Evolutionary conservation across 2,888 invertebrate genomes (phyloP).

Genomic region (Strigamia maritima): DNA sequence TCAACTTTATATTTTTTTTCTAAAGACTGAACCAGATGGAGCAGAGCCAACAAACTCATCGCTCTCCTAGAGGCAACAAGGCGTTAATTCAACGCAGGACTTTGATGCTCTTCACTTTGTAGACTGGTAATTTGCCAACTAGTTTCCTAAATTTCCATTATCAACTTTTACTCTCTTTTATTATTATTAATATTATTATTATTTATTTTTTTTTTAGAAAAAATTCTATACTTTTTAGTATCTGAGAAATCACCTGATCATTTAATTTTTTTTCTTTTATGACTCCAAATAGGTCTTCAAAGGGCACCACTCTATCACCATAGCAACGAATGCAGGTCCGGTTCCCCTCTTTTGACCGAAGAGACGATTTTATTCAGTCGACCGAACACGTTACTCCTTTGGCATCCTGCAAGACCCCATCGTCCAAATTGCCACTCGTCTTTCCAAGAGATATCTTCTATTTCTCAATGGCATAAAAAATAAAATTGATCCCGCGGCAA

Average conservation of each 20-base stretch:
- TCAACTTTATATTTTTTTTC: background rate
- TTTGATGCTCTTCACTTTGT: background rate
- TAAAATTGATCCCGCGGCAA: background rate
- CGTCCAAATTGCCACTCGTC: constrained; percentile 14
- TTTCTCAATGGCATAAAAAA: background rate
- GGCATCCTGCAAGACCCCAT: background rate
- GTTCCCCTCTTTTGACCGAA: background rate
- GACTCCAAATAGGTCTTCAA: background rate
- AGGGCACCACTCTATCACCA: background rate
- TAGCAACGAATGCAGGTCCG: constrained; percentile 7
- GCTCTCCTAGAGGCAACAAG: background rate
- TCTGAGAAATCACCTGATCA: background rate
- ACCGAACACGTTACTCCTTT: constrained; percentile 1
- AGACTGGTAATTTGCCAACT: background rate
- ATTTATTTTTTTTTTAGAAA: too few species aligned
- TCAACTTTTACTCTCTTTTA: background rate
- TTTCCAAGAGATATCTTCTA: background rate
- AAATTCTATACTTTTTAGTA: too few species aligned
- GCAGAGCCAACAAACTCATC: background rate
- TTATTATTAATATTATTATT: background rate
- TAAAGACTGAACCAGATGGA: background rate
- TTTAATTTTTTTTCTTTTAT: background rate
- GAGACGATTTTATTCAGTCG: constrained; percentile 19
- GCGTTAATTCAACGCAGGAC: background rate
- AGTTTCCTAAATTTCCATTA: background rate